Base-by-base conservation (phyloP, 2,113 vertebrate genomes). In the Mormyrus iriodes region DNA sequence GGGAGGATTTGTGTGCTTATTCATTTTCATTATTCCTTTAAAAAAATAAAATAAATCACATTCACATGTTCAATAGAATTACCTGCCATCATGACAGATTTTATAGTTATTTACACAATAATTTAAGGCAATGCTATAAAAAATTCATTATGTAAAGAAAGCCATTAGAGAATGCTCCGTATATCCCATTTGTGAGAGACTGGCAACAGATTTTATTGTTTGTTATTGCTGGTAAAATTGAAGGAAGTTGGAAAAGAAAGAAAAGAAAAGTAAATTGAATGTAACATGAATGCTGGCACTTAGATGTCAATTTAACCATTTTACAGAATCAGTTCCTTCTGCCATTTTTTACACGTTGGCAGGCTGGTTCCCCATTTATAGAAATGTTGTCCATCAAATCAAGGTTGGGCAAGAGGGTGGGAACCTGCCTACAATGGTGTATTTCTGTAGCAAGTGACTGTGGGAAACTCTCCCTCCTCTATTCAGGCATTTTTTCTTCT, bases 391-490 rank as follows among this genome's bases (percentile, higher is more conserved):
- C 97, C 97, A 96, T 97, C 97, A 97, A 97, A 97, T 96, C 95
- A 95, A 90, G 17, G 92, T 88, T 95, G 96, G 96, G 95, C 96
- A 89, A 91, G 93, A 91, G 94, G 94, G 95, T 95, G 95, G 94
- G 94, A 94, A 94, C 91, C 93, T 91, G 92, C 91, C 93, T 95
- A 99, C 97, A 99, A 99, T 99, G 95, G 96, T 96, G 97, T 97
- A 97, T 97, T 98, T 98, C 97, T 96, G 96, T 96, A 96, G 96
- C 97, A 96, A 97, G 97, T 98, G 98, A 98, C 97, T 99, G 98
- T 99, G 98, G 98, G 98, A 99, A 99, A 99, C 97, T 98, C 97
- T 98, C 97, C 97, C 97, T 97, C 96, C 94, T 96, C 98, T 97
- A 99, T 99, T 99, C 98, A 99, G 96, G 96, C 97, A 98, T 99